Evolutionary conservation across 2,113 vertebrate genomes (phyloP).

Genomic region (Pseudorectes ferrugineus): DNA sequence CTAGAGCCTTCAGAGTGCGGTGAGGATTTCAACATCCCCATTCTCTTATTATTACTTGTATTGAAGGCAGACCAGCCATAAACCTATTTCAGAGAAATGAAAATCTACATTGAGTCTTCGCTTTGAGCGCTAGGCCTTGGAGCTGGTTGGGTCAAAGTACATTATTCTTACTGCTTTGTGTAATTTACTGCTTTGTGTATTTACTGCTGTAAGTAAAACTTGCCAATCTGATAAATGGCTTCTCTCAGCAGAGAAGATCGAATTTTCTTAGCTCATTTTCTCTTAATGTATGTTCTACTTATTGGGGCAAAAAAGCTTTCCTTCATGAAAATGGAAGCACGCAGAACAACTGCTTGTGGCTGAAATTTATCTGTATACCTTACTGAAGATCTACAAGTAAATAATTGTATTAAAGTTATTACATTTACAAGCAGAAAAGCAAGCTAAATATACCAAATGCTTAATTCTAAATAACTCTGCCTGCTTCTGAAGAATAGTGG

Average conservation of each 20-base stretch:
- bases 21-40: background rate
- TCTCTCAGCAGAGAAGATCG: background rate
- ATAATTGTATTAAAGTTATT: background rate
- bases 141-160: background rate
- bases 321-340: background rate
- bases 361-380: background rate
- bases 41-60: fast-evolving
- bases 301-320: background rate
- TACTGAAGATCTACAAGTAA: background rate
- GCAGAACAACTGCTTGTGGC: background rate
- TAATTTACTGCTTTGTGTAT: background rate
- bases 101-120: background rate
- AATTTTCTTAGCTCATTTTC: background rate
- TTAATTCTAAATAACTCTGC: background rate
- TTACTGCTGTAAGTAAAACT: background rate
- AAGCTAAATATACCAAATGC: background rate
- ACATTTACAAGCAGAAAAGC: background rate
- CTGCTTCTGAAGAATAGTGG: background rate
- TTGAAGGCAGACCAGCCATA: background rate
- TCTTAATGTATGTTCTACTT: background rate
- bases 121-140: background rate
- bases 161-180: background rate
- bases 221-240: background rate
- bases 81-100: background rate
- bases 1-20: background rate